A percentile compares a stretch with the other conserved stretches of the same genome.
Conservation (phyloP, 2,888 invertebrate species). For the Megastigmus dorsalis region DNA sequence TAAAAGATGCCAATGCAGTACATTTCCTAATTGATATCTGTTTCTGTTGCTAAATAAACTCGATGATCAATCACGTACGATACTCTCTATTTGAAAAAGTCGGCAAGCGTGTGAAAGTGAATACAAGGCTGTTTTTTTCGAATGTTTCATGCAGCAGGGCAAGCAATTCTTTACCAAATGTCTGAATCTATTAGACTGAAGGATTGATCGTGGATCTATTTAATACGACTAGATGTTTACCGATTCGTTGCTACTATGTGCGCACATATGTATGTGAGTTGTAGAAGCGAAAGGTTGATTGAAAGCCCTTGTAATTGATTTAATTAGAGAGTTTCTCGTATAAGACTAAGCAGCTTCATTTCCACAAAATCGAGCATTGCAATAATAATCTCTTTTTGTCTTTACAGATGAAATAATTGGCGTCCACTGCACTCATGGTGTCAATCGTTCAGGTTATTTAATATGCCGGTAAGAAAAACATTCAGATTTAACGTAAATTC, state of each 20-base stretch:
- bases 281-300: constrained; percentile 14
- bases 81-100: neutral
- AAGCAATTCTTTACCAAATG: constrained; percentile 1
- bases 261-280: neutral
- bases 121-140: neutral
- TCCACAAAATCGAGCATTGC: neutral
- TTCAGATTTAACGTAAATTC: no score
- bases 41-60: constrained; percentile 18
- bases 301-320: constrained; percentile 15
- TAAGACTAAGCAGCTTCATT: constrained; percentile 12
- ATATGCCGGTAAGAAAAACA: constrained; percentile 79
- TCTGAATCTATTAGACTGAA: neutral
- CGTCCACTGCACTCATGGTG: constrained; percentile 88
- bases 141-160: no score
- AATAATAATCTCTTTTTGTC: constrained; percentile 47
- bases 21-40: constrained; percentile 26
- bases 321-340: constrained; percentile 26
- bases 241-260: neutral
- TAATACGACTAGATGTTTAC: constrained; percentile 27
- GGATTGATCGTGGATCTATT: constrained; percentile 23
- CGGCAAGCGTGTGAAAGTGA: no score
- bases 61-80: constrained; percentile 20
- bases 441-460: constrained; percentile 87
- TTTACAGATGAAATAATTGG: constrained; percentile 83
- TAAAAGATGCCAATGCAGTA: constrained; percentile 3